A percentile compares a stretch with the other conserved stretches of the same genome.
These are phyloP conservation scores for Nomia melanderi DNA, from an alignment of 1,140 invertebrate species.

Conservation along the genomic window DNA sequence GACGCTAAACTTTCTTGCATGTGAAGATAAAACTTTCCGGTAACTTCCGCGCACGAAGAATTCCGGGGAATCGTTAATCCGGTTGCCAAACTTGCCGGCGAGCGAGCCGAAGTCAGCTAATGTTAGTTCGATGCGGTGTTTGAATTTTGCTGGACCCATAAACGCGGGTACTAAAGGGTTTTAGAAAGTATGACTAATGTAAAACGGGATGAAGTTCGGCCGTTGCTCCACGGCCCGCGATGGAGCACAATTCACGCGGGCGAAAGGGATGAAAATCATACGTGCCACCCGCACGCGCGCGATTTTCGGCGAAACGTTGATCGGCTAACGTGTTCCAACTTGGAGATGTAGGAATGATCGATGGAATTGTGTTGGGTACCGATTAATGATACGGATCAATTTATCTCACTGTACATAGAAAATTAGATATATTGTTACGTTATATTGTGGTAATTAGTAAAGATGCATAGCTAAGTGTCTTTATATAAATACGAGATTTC, in stretches of 20 bases:
- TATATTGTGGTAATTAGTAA: no score
- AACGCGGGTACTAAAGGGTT: conserved; percentile 6
- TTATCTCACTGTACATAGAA: no score
- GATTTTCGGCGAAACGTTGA: background rate
- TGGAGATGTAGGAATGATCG: no score
- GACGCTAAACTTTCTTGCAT: conserved; percentile 49
- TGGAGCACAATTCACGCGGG: background rate
- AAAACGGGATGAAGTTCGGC: background rate
- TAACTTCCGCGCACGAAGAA: conserved; percentile 25
- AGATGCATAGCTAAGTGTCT: no score
- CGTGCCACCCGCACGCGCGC: no score
- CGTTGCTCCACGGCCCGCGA: background rate
- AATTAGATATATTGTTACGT: no score
- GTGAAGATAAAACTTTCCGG: conserved; percentile 53
- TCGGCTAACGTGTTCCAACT: conserved; percentile 25
- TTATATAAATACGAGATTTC: no score
- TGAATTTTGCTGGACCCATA: conserved; percentile 14
- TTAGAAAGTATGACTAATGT: conserved; percentile 10
- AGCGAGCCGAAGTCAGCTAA: conserved; percentile 27
- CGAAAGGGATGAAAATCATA: background rate
- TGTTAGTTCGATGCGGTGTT: conserved; percentile 32
- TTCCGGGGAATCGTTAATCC: conserved; percentile 46
- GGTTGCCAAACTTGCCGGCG: conserved; percentile 5
- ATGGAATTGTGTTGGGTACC: no score
- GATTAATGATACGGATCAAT: no score